These are phyloP conservation scores for Apostichopus californicus DNA, from an alignment of 35 echinoderm and acorn worm genomes.

Conservation along the genomic window DNA sequence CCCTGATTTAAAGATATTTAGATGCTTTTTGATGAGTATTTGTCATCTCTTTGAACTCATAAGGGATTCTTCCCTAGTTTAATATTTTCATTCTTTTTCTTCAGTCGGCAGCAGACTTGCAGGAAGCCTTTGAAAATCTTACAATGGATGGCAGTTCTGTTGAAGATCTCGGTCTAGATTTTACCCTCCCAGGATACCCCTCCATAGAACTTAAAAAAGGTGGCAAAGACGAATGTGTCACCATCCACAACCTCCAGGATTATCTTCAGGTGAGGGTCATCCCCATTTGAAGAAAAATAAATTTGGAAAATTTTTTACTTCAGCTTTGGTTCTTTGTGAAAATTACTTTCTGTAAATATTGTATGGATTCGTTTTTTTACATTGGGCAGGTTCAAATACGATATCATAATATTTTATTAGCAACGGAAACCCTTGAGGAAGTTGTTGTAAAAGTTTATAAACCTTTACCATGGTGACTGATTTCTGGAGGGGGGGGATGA, in stretches of 20 bases:
- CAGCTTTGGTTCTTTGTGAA: too few species aligned
- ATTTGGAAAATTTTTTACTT: too few species aligned
- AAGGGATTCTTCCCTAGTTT: too few species aligned
- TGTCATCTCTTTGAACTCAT: too few species aligned
- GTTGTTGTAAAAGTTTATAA: too few species aligned
- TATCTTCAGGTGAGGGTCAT: constrained; percentile 77
- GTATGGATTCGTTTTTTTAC: not conserved
- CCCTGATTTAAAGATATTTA: too few species aligned
- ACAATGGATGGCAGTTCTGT: constrained; percentile 96
- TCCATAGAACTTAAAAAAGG: constrained; percentile 98
- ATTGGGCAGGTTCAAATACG: too few species aligned
- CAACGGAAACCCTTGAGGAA: too few species aligned
- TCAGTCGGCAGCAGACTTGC: constrained; percentile 90
- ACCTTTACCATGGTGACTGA: too few species aligned
- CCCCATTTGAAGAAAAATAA: not conserved
- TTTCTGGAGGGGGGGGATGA: too few species aligned
- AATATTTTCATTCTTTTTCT: not conserved
- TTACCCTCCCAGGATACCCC: constrained; percentile 88
- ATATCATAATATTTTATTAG: too few species aligned
- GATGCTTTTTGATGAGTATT: too few species aligned
- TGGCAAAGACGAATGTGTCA: constrained; percentile 91
- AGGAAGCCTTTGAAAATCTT: constrained; percentile 91
- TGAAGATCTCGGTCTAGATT: constrained; percentile 95
- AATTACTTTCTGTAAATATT: not conserved
- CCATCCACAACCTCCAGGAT: constrained; percentile 95